Conservation (phyloP, 2,888 invertebrate genomes). For the Leucania comma region DNA sequence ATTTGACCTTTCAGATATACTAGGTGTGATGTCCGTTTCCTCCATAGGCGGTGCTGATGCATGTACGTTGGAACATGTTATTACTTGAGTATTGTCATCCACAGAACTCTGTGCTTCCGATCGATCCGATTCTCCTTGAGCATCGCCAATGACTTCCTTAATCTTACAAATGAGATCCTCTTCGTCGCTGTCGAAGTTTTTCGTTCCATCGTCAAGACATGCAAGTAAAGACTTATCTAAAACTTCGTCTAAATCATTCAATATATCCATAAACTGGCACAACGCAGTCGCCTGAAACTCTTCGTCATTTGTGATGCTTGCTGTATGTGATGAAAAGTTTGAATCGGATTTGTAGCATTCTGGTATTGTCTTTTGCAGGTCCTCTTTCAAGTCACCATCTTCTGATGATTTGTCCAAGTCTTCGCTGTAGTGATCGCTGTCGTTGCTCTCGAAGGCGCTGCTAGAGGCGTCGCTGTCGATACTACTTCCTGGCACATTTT, state of each 20-base stretch:
- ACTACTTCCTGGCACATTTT: conserved; percentile 81
- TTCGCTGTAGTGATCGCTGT: conserved; percentile 76
- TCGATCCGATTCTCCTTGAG: conserved; percentile 71
- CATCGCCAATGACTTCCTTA: conserved; percentile 81
- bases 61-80: conserved; percentile 72
- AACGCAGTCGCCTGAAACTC: conserved; percentile 88
- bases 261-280: conserved; percentile 89
- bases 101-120: conserved; percentile 79
- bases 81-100: conserved; percentile 85
- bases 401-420: conserved; percentile 82
- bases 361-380: conserved; percentile 86
- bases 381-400: conserved; percentile 85
- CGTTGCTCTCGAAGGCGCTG: conserved; percentile 79
- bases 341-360: conserved; percentile 88
- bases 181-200: conserved; percentile 84
- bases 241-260: conserved; percentile 91
- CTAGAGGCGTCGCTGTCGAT: conserved; percentile 83
- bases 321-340: conserved; percentile 84
- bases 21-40: conserved; percentile 71
- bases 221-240: conserved; percentile 89
- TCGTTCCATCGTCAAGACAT: conserved; percentile 83
- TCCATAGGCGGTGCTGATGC: conserved; percentile 72
- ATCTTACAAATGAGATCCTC: conserved; percentile 88
- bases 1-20: conserved; percentile 70
- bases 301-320: conserved; percentile 85